Evolutionary conservation across 2,797 vertebrate species (phyloP).

Genomic region (Arnoldichthys spilopterus): DNA sequence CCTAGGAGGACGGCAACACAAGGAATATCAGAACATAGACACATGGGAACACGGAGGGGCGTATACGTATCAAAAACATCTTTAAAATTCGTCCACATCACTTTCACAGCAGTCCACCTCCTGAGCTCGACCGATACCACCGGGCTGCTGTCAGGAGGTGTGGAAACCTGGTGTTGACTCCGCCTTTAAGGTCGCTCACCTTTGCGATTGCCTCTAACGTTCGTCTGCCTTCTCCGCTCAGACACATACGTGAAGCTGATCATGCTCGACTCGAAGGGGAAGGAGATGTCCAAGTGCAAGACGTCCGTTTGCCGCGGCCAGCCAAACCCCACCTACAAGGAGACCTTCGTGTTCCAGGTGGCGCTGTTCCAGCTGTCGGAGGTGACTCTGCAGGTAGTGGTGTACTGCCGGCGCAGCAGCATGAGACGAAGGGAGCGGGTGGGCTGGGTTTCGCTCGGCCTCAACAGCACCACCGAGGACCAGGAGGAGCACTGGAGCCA

Average conservation of each 20-base stretch:
- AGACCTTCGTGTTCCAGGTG: constrained; percentile 97
- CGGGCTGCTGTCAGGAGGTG: too few relatives aligned
- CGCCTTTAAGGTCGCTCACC: too few relatives aligned
- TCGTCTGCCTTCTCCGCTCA: constrained; percentile 62
- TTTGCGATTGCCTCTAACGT: too few relatives aligned
- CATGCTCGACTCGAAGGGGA: constrained; percentile 90
- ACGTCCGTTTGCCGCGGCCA: constrained; percentile 91
- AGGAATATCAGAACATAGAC: too few relatives aligned
- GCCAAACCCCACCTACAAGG: constrained; percentile 96
- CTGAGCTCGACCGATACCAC: too few relatives aligned
- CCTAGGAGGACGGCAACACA: too few relatives aligned
- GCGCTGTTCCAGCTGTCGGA: constrained; percentile 97
- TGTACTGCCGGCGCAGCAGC: constrained; percentile 90
- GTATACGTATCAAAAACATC: too few relatives aligned
- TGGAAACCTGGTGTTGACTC: too few relatives aligned
- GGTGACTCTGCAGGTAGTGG: constrained; percentile 90
- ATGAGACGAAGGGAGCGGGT: constrained; percentile 99
- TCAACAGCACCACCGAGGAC: constrained; percentile 92
- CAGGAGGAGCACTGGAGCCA: constrained; percentile 94
- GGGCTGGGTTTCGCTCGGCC: constrained; percentile 93
- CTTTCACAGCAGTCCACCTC: too few relatives aligned
- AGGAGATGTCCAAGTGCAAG: constrained; percentile 95
- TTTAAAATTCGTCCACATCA: too few relatives aligned
- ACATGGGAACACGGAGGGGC: too few relatives aligned
- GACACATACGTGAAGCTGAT: constrained; percentile 94